These are phyloP conservation scores for Therioaphis trifolii DNA, from an alignment of 2,888 invertebrate species.

Conservation along the genomic window DNA sequence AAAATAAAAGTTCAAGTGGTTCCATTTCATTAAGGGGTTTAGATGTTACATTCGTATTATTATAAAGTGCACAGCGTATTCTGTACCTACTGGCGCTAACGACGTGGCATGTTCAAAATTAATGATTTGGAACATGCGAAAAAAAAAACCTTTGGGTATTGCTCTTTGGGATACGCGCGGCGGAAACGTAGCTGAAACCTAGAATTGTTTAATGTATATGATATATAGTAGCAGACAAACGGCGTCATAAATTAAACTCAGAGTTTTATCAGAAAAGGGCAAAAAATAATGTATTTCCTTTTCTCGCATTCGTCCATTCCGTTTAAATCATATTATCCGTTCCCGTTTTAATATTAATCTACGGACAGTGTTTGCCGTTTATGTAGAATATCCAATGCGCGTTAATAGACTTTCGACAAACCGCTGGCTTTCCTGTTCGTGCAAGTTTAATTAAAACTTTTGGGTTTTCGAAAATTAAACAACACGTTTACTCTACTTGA, in stretches of 20 bases:
- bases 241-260: neutral
- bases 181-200: neutral
- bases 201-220: neutral
- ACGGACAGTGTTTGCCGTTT: neutral
- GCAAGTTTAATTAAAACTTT: slow-evolving; percentile 59
- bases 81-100: too few species aligned
- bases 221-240: neutral
- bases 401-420: slow-evolving; percentile 13
- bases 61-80: neutral
- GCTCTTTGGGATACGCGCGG: neutral
- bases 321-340: neutral
- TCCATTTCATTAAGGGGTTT: neutral
- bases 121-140: slow-evolving; percentile 35
- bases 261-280: neutral
- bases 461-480: slow-evolving; percentile 56
- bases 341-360: neutral
- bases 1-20: neutral
- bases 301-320: neutral
- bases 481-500: slow-evolving; percentile 47
- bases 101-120: neutral
- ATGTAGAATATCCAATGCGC: neutral
- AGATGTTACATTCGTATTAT: too few species aligned
- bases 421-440: neutral
- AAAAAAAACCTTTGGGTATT: slow-evolving; percentile 1
- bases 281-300: neutral